Conservation (phyloP, 2,888 invertebrate species). For the Coenonympha glycerion region DNA sequence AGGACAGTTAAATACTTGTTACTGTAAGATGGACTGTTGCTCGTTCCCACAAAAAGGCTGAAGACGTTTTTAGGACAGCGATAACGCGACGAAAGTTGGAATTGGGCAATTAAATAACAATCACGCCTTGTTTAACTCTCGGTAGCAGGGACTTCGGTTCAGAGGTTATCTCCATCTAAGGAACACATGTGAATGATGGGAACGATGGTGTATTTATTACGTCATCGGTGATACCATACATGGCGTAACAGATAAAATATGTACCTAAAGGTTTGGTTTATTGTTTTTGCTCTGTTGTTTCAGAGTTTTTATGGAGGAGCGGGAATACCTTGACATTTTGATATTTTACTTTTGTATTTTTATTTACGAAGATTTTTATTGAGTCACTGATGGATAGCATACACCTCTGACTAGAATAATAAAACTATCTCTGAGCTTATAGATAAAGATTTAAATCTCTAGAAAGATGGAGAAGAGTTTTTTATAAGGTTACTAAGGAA, state of each 20-base stretch:
- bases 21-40: not conserved
- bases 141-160: conserved; percentile 18
- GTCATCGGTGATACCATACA: conserved; percentile 12
- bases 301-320: no score
- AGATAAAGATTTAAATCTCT: no score
- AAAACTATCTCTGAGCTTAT: no score
- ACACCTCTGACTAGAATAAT: no score
- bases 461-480: no score
- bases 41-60: not conserved
- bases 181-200: conserved; percentile 24
- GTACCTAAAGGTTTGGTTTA: conserved; percentile 2
- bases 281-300: conserved; percentile 5
- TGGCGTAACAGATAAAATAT: not conserved
- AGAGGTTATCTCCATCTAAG: conserved; percentile 31
- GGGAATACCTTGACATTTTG: no score
- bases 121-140: conserved; percentile 17
- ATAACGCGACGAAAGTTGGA: conserved; percentile 17
- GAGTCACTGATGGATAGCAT: no score
- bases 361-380: no score
- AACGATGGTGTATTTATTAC: conserved; percentile 19
- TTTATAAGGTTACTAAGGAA: no score
- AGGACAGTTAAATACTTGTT: no score
- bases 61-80: conserved; percentile 4
- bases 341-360: no score
- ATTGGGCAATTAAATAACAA: conserved; percentile 25